Conservation (phyloP, 1,140 invertebrate species). For the Cheumatopsyche charites region DNA sequence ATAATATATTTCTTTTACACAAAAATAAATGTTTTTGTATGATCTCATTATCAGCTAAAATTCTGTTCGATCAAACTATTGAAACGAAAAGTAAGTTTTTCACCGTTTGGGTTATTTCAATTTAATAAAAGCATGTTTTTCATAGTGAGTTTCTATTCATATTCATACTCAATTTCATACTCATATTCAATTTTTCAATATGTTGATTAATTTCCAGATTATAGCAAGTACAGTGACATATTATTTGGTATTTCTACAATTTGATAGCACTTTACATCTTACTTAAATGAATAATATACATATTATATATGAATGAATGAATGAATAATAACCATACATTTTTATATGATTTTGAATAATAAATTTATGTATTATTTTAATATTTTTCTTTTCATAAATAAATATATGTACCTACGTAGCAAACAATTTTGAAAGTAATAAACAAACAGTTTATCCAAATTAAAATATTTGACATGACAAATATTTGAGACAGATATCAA, state of each 20-base stretch:
- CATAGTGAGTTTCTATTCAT: constrained; percentile 16
- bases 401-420: not conserved
- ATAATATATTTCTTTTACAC: not conserved
- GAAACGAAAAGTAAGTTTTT: constrained; percentile 34
- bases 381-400: too few relatives aligned
- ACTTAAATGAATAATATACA: not conserved
- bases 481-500: too few relatives aligned
- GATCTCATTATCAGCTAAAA: constrained; percentile 36
- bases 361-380: too few relatives aligned
- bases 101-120: constrained; percentile 32
- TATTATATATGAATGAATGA: not conserved
- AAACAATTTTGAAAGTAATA: not conserved
- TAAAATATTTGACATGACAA: too few relatives aligned
- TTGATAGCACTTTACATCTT: not conserved
- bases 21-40: not conserved
- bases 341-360: not conserved
- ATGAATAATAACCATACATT: not conserved
- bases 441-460: too few relatives aligned
- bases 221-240: not conserved
- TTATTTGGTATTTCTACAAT: constrained; percentile 22
- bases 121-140: constrained; percentile 35
- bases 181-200: not conserved
- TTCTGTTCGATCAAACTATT: constrained; percentile 35
- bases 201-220: not conserved
- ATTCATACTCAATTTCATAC: too few relatives aligned